Base-by-base conservation (phyloP, 2,888 invertebrate species). In the Trissolcus japonicus region DNA sequence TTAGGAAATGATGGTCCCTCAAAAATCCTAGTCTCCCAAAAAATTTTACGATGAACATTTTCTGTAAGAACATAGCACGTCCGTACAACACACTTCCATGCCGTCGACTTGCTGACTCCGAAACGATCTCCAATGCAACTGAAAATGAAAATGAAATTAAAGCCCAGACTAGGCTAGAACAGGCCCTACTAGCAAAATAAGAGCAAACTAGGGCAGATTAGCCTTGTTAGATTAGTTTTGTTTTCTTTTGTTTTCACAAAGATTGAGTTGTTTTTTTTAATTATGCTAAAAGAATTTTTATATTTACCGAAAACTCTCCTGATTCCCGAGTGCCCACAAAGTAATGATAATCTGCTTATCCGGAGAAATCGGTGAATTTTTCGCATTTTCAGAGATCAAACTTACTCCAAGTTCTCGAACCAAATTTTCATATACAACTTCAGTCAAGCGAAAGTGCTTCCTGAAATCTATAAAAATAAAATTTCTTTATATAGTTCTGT, bases 281-380 rank as follows among this genome's bases (percentile, higher is more conserved):
- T n/a, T n/a, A n/a, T n/a, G n/a, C n/a, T n/a, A n/a, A n/a, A n/a
- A n/a, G n/a, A n/a, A n/a, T n/a, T n/a, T n/a, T n/a, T n/a, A n/a
- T n/a, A n/a, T n/a, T n/a, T 9, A 61, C 60, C 50, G 2, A 9
- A 17, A 59, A 21, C 25, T 6, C 25, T 59, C 59, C 13, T 59
- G 25, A n/a, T 59, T 59, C 1, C 48, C 60, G 1, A 61, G 50
- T 17, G 60, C 50, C 60, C 60, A 61, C 11, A 61, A 35, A 17
- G 50, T 50, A 13, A 61, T 50, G 2, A 50, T 50, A 6, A 61
- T 6, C 17, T 61, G 60, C 11, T 61, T 61, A 50, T 61, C 60
- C 16, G 60, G 60, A 61, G 14, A 55, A 4, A 55, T 40, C 1
- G 57, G 57, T 9, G 14, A 25, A 40, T 40, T 29, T 35, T n/a